Evolutionary conservation across 2,797 vertebrate genomes (phyloP), one percentile per base, ranked within the genome.

Genomic region (Onychomys arenicola): DNA sequence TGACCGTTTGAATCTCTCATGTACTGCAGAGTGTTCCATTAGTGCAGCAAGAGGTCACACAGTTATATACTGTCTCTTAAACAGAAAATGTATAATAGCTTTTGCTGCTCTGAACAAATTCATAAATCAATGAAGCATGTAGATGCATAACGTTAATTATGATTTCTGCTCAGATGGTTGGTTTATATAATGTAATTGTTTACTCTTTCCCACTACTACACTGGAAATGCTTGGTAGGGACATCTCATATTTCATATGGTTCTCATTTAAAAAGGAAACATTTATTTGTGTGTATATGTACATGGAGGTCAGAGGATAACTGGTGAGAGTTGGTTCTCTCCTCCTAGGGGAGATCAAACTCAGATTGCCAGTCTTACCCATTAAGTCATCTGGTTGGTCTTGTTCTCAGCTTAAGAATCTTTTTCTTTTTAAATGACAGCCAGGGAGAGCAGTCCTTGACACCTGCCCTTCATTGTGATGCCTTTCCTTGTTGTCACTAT

Each of bases 101-200:
- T 98, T 97, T 98, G 97, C 98, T 98, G 92, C 96, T 98, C 95
- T 95, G 89, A 98, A 97, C 99, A 99, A 99, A 99, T 99, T 99
- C 99, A 99, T 99, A 99, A 99, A 99, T 99, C 99, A 99, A 98
- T 98, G 99, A 99, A 99, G 99, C 99, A 99, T 98, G 98, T 98
- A 98, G 98, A 99, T 99, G 99, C 99, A 99, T 99, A 99, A 99
- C 98, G 99, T 99, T 99, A 99, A 99, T 99, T 99, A 99, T 99
- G 96, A 99, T 99, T 99, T 99, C 99, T 99, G 98, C 98, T 99
- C 99, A 99, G 98, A 99, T 97, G 98, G 98, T 99, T 99, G 98
- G 98, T 99, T 99, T 99, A 99, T 99, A 98, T 99, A 99, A 99
- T 98, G 98, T 98, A 99, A 99, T 99, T 99, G 98, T 99, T 99